Evolutionary conservation across 2,113 vertebrate genomes (phyloP).

Genomic region (Lichenostomus cassidix): DNA sequence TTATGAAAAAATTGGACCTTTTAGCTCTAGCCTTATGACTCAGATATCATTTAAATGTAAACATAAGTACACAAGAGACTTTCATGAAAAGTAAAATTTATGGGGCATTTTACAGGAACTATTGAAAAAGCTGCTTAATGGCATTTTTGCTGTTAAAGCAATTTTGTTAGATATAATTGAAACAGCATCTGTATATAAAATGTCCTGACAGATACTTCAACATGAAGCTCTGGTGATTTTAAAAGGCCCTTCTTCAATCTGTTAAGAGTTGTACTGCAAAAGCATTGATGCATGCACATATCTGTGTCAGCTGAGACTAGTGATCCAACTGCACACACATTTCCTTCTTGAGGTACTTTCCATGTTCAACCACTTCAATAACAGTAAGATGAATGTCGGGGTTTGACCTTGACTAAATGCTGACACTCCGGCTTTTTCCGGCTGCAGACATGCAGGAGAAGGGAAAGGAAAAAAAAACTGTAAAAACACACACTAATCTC

Average conservation of each 20-base stretch:
- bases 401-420: too few species aligned
- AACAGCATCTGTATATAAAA: slow-evolving; percentile 67
- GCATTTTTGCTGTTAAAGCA: slow-evolving; percentile 32
- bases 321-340: slow-evolving; percentile 22
- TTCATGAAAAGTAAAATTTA: slow-evolving; percentile 47
- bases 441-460: too few species aligned
- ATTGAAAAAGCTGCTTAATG: slow-evolving; percentile 42
- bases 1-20: slow-evolving; percentile 70
- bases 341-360: slow-evolving; percentile 25
- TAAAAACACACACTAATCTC: too few species aligned
- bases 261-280: slow-evolving; percentile 35
- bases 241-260: slow-evolving; percentile 68
- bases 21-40: slow-evolving; percentile 32
- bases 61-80: slow-evolving; percentile 54
- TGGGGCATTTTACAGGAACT: slow-evolving; percentile 53
- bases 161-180: slow-evolving; percentile 67
- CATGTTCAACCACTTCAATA: slow-evolving; percentile 41
- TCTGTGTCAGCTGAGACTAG: slow-evolving; percentile 47
- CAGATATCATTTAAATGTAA: slow-evolving; percentile 42
- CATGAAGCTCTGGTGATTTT: slow-evolving; percentile 69
- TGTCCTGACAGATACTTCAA: slow-evolving; percentile 59
- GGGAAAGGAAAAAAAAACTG: too few species aligned
- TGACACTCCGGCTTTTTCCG: too few species aligned
- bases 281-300: slow-evolving; percentile 16
- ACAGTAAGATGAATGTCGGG: slow-evolving; percentile 2